These are phyloP conservation scores for Drepana falcataria DNA, from an alignment of 2,888 invertebrate genomes.

Conservation along the genomic window DNA sequence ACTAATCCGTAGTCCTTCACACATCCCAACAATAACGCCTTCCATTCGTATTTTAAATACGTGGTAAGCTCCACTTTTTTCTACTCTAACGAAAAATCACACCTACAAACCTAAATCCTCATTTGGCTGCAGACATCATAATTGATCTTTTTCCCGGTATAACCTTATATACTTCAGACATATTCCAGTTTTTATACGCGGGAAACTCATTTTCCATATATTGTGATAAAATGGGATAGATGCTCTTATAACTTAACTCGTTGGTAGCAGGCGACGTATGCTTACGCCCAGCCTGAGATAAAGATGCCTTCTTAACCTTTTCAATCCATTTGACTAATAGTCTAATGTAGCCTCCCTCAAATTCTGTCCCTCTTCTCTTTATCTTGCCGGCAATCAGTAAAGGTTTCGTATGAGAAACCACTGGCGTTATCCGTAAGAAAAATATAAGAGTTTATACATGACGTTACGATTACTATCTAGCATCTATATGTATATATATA, in stretches of 20 bases:
- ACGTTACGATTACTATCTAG: background rate
- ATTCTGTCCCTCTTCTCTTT: background rate
- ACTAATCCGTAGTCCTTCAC: no score
- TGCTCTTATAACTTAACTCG: background rate
- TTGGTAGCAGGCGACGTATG: background rate
- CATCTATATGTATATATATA: no score
- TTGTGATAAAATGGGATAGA: background rate
- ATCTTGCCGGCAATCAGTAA: background rate
- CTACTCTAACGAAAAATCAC: no score
- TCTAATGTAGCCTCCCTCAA: background rate
- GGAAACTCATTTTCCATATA: background rate
- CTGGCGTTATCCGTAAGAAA: background rate
- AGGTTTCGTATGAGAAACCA: background rate
- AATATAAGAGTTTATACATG: no score
- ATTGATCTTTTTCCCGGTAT: no score
- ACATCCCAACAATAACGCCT: no score
- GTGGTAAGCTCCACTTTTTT: no score
- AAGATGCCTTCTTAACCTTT: slow-evolving; percentile 2
- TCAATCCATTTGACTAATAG: slow-evolving; percentile 3
- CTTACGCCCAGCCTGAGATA: background rate
- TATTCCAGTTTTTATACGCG: background rate
- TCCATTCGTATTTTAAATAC: no score
- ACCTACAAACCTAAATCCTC: no score
- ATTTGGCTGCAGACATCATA: no score
- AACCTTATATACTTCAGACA: no score